A percentile compares a stretch with the other conserved stretches of the same genome.
Conservation (phyloP, 2,113 vertebrate genomes). For the Ptyas mucosa region DNA sequence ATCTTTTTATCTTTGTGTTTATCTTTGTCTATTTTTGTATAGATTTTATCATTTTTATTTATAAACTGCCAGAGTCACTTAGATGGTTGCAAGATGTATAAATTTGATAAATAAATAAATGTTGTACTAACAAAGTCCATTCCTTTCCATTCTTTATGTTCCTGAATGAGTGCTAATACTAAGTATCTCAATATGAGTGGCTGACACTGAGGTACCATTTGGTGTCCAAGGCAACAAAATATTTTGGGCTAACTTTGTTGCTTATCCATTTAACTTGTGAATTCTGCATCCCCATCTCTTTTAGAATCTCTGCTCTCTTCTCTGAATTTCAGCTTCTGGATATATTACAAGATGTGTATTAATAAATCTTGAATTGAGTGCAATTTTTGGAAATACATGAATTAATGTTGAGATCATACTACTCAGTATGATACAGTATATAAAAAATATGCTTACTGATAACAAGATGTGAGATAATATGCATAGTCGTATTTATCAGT, state of each 20-base stretch:
- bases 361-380: not conserved
- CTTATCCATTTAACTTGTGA: not conserved
- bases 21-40: not conserved
- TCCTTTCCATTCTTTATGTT: not conserved
- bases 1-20: not conserved
- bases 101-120: not conserved
- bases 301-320: too few relatives aligned
- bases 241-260: not conserved
- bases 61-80: not conserved
- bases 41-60: not conserved
- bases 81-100: not conserved
- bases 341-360: not conserved
- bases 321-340: not conserved
- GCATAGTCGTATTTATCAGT: not conserved
- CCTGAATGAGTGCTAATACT: not conserved
- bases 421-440: not conserved
- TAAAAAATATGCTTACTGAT: not conserved
- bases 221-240: not conserved
- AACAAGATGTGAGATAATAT: not conserved
- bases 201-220: too few relatives aligned
- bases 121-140: not conserved
- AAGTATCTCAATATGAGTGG: not conserved
- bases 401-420: not conserved
- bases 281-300: not conserved
- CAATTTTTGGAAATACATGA: not conserved